These are phyloP conservation scores for Achlya flavicornis DNA, from an alignment of 2,888 invertebrate genomes.

Conservation along the genomic window DNA sequence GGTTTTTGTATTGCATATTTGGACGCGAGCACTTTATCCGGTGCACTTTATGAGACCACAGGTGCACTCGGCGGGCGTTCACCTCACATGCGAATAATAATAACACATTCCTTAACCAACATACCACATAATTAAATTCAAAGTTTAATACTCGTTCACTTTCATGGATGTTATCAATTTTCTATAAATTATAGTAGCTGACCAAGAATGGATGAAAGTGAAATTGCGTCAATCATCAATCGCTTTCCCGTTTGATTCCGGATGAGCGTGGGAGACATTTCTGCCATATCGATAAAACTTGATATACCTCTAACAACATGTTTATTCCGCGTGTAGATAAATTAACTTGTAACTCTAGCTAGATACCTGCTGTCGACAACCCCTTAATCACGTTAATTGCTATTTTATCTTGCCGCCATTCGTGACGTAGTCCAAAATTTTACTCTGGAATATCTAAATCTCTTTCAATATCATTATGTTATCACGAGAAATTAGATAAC, in stretches of 20 bases:
- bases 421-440: neutral
- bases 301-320: constrained; percentile 22
- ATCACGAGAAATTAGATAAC: neutral
- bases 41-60: constrained; percentile 55
- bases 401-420: neutral
- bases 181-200: constrained; percentile 57
- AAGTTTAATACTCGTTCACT: constrained; percentile 17
- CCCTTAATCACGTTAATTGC: too few relatives aligned
- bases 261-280: constrained; percentile 57
- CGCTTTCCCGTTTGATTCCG: constrained; percentile 53
- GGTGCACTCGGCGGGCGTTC: constrained; percentile 73
- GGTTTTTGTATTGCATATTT: constrained; percentile 71
- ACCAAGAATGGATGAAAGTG: constrained; percentile 71
- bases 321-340: constrained; percentile 17
- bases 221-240: constrained; percentile 57
- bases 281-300: constrained; percentile 34
- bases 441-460: neutral
- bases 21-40: constrained; percentile 55
- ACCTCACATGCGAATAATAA: constrained; percentile 60
- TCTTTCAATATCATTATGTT: neutral
- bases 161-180: constrained; percentile 37
- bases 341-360: neutral
- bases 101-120: constrained; percentile 42
- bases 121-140: constrained; percentile 25
- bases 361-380: too few relatives aligned